A percentile compares a stretch with the other conserved stretches of the same genome.
These are phyloP conservation scores for Xestobium rufovillosum DNA, from an alignment of 2,888 invertebrate species.

Conservation along the genomic window DNA sequence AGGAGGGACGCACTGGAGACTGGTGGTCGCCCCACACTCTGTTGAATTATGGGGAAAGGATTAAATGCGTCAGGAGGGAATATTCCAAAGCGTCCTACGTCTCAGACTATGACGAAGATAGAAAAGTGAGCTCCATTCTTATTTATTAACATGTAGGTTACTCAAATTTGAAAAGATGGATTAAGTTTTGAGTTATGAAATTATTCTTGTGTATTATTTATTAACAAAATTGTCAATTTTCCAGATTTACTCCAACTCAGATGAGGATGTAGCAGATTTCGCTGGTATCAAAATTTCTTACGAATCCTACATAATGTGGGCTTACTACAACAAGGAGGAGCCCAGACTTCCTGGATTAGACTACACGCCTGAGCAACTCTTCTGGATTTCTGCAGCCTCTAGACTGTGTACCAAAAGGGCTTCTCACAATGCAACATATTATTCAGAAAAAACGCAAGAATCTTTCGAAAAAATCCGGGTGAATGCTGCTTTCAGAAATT, in stretches of 20 bases:
- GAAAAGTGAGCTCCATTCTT: too few species aligned
- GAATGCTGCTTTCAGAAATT: slow-evolving; percentile 53
- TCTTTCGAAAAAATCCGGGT: slow-evolving; percentile 55
- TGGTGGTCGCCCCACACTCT: slow-evolving; percentile 86
- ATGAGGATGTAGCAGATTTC: slow-evolving; percentile 89
- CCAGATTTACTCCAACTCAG: too few species aligned
- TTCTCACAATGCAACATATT: slow-evolving; percentile 53
- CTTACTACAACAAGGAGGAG: slow-evolving; percentile 50
- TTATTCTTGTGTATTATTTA: too few species aligned
- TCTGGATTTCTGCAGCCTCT: slow-evolving; percentile 78
- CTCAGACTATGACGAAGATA: too few species aligned
- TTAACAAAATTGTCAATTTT: too few species aligned
- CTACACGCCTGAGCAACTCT: slow-evolving; percentile 61
- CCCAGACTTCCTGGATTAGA: slow-evolving; percentile 59
- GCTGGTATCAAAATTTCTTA: slow-evolving; percentile 88
- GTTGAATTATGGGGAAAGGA: slow-evolving; percentile 68
- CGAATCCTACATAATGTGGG: slow-evolving; percentile 70
- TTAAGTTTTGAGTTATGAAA: too few species aligned
- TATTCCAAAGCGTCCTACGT: slow-evolving; percentile 83
- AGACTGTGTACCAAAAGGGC: slow-evolving; percentile 79
- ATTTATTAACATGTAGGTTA: too few species aligned
- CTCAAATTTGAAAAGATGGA: too few species aligned
- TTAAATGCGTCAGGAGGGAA: slow-evolving; percentile 84
- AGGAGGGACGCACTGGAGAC: slow-evolving; percentile 76
- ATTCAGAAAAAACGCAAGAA: slow-evolving; percentile 65